These are phyloP conservation scores for Neoitamus cyanurus DNA, from an alignment of 2,888 invertebrate species.

Conservation along the genomic window DNA sequence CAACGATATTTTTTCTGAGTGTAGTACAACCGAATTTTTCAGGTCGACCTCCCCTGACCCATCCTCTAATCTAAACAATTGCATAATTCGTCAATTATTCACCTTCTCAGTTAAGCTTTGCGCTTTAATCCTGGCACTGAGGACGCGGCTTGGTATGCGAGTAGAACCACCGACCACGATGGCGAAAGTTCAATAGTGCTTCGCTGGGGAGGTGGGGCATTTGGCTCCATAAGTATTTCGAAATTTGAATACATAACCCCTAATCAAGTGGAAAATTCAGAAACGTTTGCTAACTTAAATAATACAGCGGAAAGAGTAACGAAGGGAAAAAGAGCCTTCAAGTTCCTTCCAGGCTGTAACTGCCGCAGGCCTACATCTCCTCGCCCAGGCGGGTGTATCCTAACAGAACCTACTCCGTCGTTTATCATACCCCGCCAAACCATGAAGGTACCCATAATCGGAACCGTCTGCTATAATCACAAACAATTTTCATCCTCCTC, in stretches of 20 bases:
- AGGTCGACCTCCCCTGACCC: background rate
- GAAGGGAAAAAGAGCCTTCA: background rate
- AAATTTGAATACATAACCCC: conserved; percentile 1
- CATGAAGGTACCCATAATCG: conserved; percentile 22
- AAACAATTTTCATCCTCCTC: conserved; percentile 20
- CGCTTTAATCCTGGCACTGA: background rate
- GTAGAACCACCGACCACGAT: background rate
- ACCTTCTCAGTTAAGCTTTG: background rate
- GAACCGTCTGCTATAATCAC: conserved; percentile 34
- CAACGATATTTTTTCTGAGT: no score
- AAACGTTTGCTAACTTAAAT: background rate
- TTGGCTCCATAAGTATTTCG: background rate
- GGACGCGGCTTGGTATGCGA: background rate
- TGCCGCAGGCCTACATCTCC: background rate
- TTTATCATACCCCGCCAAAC: background rate
- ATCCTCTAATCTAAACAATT: background rate
- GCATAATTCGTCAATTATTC: background rate
- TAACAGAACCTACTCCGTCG: background rate
- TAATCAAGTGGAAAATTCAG: conserved; percentile 14
- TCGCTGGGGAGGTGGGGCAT: background rate
- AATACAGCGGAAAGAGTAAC: background rate
- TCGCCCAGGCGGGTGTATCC: background rate
- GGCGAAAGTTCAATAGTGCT: background rate
- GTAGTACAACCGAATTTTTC: background rate
- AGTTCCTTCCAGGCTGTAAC: background rate